Conservation (phyloP, 2,888 invertebrate genomes). For the Dysmachus trigonus region DNA sequence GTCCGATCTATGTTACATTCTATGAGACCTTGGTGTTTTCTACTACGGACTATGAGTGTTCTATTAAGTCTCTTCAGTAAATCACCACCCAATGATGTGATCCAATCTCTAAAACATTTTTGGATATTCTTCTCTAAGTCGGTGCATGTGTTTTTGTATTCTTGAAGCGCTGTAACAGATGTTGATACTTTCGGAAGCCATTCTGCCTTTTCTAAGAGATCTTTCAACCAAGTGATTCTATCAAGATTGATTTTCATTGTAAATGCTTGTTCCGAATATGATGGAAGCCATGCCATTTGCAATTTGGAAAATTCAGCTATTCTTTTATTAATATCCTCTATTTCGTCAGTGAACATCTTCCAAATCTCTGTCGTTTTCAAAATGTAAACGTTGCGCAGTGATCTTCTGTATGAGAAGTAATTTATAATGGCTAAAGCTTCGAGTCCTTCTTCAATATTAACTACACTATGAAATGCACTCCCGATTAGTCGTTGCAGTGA, state of each 20-base stretch:
- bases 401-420: slow-evolving; percentile 80
- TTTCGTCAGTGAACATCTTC: slow-evolving; percentile 78
- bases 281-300: slow-evolving; percentile 74
- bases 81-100: slow-evolving; percentile 70
- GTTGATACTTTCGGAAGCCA: slow-evolving; percentile 82
- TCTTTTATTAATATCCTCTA: slow-evolving; percentile 77
- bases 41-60: slow-evolving; percentile 77
- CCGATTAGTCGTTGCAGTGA: slow-evolving; percentile 85
- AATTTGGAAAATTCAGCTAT: slow-evolving; percentile 70
- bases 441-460: slow-evolving; percentile 83
- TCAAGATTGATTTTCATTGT: slow-evolving; percentile 75
- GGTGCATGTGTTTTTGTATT: slow-evolving; percentile 53
- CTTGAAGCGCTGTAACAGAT: slow-evolving; percentile 72
- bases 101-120: slow-evolving; percentile 69
- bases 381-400: slow-evolving; percentile 75
- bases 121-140: slow-evolving; percentile 64
- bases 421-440: slow-evolving; percentile 79
- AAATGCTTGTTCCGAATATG: slow-evolving; percentile 76
- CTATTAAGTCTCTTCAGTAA: slow-evolving; percentile 71
- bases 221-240: slow-evolving; percentile 69
- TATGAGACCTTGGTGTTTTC: slow-evolving; percentile 71
- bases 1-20: slow-evolving; percentile 81
- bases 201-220: slow-evolving; percentile 75
- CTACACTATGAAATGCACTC: slow-evolving; percentile 79
- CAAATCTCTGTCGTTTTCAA: slow-evolving; percentile 75